Evolutionary conservation across 2,888 invertebrate species (phyloP).

Genomic region (Tupiocoris notatus): DNA sequence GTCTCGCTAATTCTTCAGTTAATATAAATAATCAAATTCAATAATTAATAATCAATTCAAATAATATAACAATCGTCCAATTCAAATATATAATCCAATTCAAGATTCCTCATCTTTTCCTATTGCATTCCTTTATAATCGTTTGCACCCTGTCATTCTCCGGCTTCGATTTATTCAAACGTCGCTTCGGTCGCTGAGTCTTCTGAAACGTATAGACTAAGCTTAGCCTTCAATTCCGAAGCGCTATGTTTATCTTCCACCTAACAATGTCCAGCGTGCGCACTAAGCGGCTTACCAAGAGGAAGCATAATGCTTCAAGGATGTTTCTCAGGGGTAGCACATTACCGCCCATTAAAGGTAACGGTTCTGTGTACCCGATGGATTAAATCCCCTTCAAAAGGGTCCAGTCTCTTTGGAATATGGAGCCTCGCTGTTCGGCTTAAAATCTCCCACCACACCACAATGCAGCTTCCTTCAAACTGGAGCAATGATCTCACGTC

Average conservation of each 20-base stretch:
- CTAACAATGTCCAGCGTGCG: conserved; percentile 41
- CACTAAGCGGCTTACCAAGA: conserved; percentile 33
- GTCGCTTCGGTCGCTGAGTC: neutral
- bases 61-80: too few species aligned
- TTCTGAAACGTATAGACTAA: neutral
- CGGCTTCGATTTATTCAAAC: neutral
- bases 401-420: neutral
- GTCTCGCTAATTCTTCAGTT: too few species aligned
- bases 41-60: too few species aligned
- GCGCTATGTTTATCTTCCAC: conserved; percentile 43
- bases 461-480: too few species aligned
- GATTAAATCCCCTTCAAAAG: conserved; percentile 5
- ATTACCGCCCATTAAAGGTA: conserved; percentile 41
- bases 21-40: too few species aligned
- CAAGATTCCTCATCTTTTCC: too few species aligned
- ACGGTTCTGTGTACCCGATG: conserved; percentile 20
- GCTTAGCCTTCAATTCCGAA: conserved; percentile 1
- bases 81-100: too few species aligned
- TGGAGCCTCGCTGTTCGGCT: neutral
- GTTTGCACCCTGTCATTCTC: too few species aligned
- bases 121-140: too few species aligned
- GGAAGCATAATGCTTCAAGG: conserved; percentile 17
- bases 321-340: conserved; percentile 17
- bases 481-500: conserved; percentile 2
- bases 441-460: neutral